A percentile compares a stretch with the other conserved stretches of the same genome.
These are phyloP conservation scores for Acanthosepion esculentum DNA, from an alignment of 2,888 invertebrate species.

Conservation along the genomic window DNA sequence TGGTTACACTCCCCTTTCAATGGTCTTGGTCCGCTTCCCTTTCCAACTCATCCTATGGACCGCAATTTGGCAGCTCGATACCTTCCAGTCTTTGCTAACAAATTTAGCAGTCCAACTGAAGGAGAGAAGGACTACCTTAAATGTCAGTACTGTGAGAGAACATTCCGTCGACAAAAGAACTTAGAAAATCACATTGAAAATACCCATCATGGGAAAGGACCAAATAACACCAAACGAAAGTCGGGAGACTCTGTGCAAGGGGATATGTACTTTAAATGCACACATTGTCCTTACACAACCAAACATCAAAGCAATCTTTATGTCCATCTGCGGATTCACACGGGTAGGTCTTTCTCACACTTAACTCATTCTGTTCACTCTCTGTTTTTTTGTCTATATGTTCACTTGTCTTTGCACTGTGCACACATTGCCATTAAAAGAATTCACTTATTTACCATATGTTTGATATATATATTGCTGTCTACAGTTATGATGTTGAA, in stretches of 20 bases:
- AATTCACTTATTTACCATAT: slow-evolving; percentile 22
- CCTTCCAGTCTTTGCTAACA: slow-evolving; percentile 65
- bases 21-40: slow-evolving; percentile 65
- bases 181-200: slow-evolving; percentile 74
- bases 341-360: slow-evolving; percentile 65
- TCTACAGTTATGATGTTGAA: neutral
- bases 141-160: slow-evolving; percentile 71
- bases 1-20: slow-evolving; percentile 63
- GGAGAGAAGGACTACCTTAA: slow-evolving; percentile 69
- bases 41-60: slow-evolving; percentile 63
- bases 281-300: slow-evolving; percentile 74
- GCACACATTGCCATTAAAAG: neutral
- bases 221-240: slow-evolving; percentile 59
- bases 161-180: slow-evolving; percentile 73
- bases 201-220: slow-evolving; percentile 73
- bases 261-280: slow-evolving; percentile 75
- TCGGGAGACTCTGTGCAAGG: slow-evolving; percentile 56
- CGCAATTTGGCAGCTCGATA: slow-evolving; percentile 64
- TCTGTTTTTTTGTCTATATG: neutral
- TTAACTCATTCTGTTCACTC: neutral
- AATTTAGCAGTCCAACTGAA: slow-evolving; percentile 60
- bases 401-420: slow-evolving; percentile 42
- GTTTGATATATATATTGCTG: neutral
- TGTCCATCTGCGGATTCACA: slow-evolving; percentile 74
- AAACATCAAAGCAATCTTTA: slow-evolving; percentile 75